Evolutionary conservation across 2,113 vertebrate genomes (phyloP), one percentile per base, ranked within the genome.

Genomic region (Scophthalmus maximus): DNA sequence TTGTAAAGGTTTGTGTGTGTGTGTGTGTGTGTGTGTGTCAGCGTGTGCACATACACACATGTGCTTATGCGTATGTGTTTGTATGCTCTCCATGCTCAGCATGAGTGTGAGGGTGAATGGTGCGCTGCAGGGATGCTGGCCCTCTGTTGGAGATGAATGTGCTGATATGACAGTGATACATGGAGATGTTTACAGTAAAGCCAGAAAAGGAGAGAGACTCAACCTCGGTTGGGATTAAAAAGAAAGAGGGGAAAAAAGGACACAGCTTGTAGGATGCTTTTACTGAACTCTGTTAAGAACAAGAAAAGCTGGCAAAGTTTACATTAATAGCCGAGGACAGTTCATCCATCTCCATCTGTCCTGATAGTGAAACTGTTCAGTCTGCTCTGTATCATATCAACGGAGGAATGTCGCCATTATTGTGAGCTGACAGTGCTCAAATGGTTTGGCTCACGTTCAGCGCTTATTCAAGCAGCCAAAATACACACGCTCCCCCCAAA

Each of bases 151-250:
- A 82, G 82, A 84, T 90, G 84, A 92, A 91, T 91, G 84, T 32
- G 25, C 63, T 79, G 80, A 91, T 89, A 92, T 91, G 91, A 92
- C 90, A 92, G 86, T 92, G 88, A 92, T 91, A 82, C 88, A 92
- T 91, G 83, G 85, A 77, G 85, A 85, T 89, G 89, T 91, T 91
- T 92, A 90, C 89, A 85, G 89, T 90, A 89, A 86, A 90, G 58
- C 34, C 40, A 36, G 57, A 63, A 36, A 64, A 47, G 58, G 52
- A 61, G 67, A 62, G 65, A 38, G 67, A 57, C 17, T 63, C 38
- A 23, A 80, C 56, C 81, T 79, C 65, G 47, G 58, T n/a, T 32
- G 59, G 68, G 57, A 75, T 62, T 50, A 53, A 70, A 69, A 47
- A 75, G 52, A 30, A 55, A 64, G 69, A 36, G n/a, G 59, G 55